Evolutionary conservation across 2,113 vertebrate genomes (phyloP).

Genomic region (Lates calcarifer): DNA sequence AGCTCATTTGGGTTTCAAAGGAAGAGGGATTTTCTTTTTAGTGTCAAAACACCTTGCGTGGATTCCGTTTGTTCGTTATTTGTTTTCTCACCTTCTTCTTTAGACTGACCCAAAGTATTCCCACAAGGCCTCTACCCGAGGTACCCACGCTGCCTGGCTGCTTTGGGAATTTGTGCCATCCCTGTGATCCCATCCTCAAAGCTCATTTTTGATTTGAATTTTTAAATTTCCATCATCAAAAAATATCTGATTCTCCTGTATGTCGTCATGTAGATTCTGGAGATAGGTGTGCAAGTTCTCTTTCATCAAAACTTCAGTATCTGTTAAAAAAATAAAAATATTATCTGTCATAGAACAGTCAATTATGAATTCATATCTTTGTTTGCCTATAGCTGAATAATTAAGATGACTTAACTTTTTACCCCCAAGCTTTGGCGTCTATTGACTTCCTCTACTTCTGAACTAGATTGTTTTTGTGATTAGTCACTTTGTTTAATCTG

Average conservation of each 20-base stretch:
- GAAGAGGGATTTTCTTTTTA: conserved; percentile 58
- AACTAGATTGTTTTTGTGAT: conserved; percentile 80
- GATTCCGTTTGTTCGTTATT: conserved; percentile 60
- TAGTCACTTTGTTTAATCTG: conserved; percentile 85
- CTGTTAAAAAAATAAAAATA: conserved; percentile 50
- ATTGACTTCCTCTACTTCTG: conserved; percentile 82
- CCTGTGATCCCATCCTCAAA: conserved; percentile 41
- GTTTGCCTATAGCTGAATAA: conserved; percentile 79
- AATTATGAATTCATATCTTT: conserved; percentile 76
- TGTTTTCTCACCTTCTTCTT: conserved; percentile 48
- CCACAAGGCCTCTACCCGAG: conserved; percentile 50
- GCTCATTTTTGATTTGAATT: conserved; percentile 49
- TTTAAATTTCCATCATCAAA: conserved; percentile 31
- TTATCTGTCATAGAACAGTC: conserved; percentile 57
- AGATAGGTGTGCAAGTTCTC: conserved; percentile 5
- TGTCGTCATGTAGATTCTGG: conserved; percentile 38
- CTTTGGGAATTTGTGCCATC: conserved; percentile 62
- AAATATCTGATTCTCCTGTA: conserved; percentile 28
- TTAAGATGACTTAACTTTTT: conserved; percentile 84
- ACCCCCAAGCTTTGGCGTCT: conserved; percentile 79
- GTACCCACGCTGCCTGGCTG: conserved; percentile 37
- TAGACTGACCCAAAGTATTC: conserved; percentile 68
- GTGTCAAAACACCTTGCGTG: conserved; percentile 57
- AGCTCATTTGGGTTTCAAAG: conserved; percentile 81
- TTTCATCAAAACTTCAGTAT: conserved; percentile 50